These are phyloP conservation scores for Cataglyphis rosenhaueri DNA, from an alignment of 2,888 invertebrate species.

Conservation along the genomic window DNA sequence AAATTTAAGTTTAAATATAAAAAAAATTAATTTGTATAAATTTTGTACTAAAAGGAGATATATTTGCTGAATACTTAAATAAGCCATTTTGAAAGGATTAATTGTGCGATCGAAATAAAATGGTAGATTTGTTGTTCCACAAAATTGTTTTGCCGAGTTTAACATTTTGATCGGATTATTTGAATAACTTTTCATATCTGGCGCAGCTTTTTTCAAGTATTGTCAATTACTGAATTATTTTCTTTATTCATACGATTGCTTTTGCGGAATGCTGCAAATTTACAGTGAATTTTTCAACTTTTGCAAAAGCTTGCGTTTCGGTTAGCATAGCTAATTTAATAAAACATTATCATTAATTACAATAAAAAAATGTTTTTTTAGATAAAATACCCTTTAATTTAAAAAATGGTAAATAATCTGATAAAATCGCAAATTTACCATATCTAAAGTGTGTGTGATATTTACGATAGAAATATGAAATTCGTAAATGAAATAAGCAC, in stretches of 20 bases:
- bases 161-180: slow-evolving; percentile 13
- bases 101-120: neutral
- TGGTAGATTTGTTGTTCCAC: neutral
- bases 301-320: neutral
- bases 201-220: neutral
- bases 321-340: neutral
- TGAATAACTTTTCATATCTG: slow-evolving; percentile 6
- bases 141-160: neutral
- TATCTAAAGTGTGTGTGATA: neutral
- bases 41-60: neutral
- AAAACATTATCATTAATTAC: neutral
- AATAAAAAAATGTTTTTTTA: neutral
- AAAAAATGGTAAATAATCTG: neutral
- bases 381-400: neutral
- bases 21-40: neutral
- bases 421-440: slow-evolving; percentile 2
- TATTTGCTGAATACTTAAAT: neutral
- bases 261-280: neutral
- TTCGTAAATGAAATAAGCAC: neutral
- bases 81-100: neutral
- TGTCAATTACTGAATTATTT: slow-evolving; percentile 5
- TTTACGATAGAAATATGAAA: neutral
- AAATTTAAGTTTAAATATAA: neutral
- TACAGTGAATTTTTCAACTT: neutral
- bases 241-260: neutral